phyloP scores from a whole-genome alignment of 2,797 vertebrate genomes.

The Pangasius krempfi region DNA sequence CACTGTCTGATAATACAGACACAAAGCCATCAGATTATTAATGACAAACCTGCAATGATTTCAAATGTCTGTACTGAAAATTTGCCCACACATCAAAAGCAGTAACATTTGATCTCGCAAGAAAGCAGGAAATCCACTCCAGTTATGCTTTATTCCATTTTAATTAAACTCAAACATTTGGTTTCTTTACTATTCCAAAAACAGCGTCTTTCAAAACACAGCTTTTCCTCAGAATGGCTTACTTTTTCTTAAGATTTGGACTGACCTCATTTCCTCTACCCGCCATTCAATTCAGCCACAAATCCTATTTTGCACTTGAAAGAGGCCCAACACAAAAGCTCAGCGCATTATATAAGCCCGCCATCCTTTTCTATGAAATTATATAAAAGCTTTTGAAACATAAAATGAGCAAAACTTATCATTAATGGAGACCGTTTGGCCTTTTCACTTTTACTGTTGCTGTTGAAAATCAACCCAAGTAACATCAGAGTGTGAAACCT shows the following conservation, averaged over 20 bases:
- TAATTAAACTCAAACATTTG: neutral
- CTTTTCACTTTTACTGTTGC: conserved; percentile 25
- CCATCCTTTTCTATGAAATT: conserved; percentile 61
- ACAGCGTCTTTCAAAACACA: neutral
- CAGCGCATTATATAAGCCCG: conserved; percentile 72
- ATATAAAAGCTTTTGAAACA: conserved; percentile 58
- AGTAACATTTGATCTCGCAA: neutral
- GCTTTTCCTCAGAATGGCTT: neutral
- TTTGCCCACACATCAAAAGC: neutral
- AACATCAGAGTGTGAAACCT: neutral
- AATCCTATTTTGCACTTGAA: conserved; percentile 82
- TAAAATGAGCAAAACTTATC: conserved; percentile 5
- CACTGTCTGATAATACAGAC: neutral
- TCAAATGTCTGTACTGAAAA: neutral
- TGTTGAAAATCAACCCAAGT: neutral
- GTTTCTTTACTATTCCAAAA: neutral
- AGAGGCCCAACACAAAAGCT: conserved; percentile 67
- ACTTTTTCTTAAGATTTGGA: conserved; percentile 31
- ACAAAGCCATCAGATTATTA: neutral
- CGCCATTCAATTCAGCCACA: conserved; percentile 56
- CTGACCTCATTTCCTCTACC: conserved; percentile 57
- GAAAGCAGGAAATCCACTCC: neutral
- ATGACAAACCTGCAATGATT: neutral
- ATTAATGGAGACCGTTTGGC: conserved; percentile 26
- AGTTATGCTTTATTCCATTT: neutral